phyloP scores from a whole-genome alignment of 2,888 invertebrate genomes.

The Drosophila lacicola region DNA sequence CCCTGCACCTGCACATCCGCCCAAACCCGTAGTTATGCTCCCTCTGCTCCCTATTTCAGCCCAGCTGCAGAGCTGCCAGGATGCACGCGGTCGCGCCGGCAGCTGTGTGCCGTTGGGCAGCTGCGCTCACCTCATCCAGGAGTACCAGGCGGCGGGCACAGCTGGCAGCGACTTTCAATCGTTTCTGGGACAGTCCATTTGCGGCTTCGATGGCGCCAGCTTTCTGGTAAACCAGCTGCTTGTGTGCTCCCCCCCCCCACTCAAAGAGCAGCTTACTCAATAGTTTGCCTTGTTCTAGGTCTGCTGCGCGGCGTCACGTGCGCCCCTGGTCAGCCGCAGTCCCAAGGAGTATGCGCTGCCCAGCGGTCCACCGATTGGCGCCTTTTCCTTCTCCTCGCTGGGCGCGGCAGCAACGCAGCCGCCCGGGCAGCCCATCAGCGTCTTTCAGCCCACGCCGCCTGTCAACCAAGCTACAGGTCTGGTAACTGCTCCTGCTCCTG shows the following conservation, averaged over 20 bases:
- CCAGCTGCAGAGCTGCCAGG: constrained; percentile 83
- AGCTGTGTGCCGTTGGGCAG: constrained; percentile 86
- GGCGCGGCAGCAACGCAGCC: constrained; percentile 29
- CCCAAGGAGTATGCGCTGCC: constrained; percentile 54
- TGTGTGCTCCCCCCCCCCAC: too few relatives aligned
- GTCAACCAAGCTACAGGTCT: constrained; percentile 36
- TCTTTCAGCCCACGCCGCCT: constrained; percentile 68
- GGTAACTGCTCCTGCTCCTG: constrained; percentile 11
- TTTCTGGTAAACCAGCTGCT: constrained; percentile 87
- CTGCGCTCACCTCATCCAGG: constrained; percentile 86
- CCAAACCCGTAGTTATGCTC: constrained; percentile 12
- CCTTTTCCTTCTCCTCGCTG: constrained; percentile 63
- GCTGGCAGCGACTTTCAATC: constrained; percentile 82
- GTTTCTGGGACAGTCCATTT: constrained; percentile 88
- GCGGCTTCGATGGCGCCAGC: constrained; percentile 88
- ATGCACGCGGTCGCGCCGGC: constrained; percentile 86
- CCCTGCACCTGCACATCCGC: constrained; percentile 14
- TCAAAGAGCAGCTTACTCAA: neutral
- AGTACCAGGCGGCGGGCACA: constrained; percentile 72
- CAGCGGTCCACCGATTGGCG: constrained; percentile 10
- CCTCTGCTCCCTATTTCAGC: constrained; percentile 64
- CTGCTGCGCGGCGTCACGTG: constrained; percentile 62
- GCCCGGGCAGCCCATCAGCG: constrained; percentile 18
- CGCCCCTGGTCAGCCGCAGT: constrained; percentile 37
- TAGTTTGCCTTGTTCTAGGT: constrained; percentile 48